Base-by-base conservation (phyloP, 2,888 invertebrate genomes). In the Heliconius cydno region DNA sequence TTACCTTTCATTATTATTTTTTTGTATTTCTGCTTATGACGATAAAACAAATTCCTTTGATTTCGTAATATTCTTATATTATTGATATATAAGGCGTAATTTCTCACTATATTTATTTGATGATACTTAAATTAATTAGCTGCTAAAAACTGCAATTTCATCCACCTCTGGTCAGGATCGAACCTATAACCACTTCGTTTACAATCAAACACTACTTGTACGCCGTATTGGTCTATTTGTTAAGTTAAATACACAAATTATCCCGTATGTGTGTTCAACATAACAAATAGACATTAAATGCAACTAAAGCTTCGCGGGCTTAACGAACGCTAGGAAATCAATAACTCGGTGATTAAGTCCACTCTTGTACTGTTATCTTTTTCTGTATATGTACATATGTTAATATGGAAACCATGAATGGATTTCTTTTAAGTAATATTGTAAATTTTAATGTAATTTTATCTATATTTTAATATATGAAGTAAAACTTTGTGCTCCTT, bases 281-380 rank as follows among this genome's bases (percentile, higher is more conserved):
- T 38, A 34, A n/a, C 68, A 68, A 68, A 68, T 38, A 68, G 12
- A 68, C 68, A 38, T 68, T 38, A 10, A 38, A 41, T n/a, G 5
- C 68, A 41, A 28, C 41, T 41, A 41, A 70, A 70, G 25, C 70
- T 38, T 38, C 38, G 22, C 15, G n/a, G 68, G 25, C 41, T 70
- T 46, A 41, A 28, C 70, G 3, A 46, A 41, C 70, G 41, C 41
- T 9, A 6, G 70, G 19, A 25, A 70, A 70, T 70, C 70, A 25
- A 70, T 46, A 70, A 70, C 41, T 25, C 41, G 41, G 25, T 46
- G 25, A 70, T 70, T 46, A 28, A 70, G 41, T 13, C 41, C 70
- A 25, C 70, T 30, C 30, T 70, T 28, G 41, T 46, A 25, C 41
- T 7, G 6, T 15, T 70, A 41, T 70, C 41, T 25, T 46, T 70